These are phyloP conservation scores for Ichneumon xanthorius DNA, from an alignment of 2,888 invertebrate species.

Conservation along the genomic window DNA sequence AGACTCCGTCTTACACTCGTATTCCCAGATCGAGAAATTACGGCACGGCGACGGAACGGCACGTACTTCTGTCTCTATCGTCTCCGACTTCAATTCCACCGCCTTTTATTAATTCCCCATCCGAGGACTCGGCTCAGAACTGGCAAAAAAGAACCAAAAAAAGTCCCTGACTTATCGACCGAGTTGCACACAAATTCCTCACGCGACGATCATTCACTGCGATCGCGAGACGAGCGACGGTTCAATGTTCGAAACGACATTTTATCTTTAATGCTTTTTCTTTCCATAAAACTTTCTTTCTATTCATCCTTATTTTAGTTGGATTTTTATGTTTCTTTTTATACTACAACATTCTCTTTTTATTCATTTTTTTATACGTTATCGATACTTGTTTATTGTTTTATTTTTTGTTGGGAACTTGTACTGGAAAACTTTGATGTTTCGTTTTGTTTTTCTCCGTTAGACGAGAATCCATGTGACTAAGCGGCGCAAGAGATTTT, in stretches of 20 bases:
- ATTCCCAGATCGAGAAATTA: too few species aligned
- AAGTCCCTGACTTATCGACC: neutral
- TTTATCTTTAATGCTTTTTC: neutral
- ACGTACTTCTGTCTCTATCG: too few species aligned
- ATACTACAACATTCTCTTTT: too few species aligned
- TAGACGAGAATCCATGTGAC: too few species aligned
- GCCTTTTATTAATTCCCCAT: neutral
- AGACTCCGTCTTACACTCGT: slow-evolving; percentile 47
- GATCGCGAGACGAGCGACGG: neutral
- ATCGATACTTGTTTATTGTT: too few species aligned
- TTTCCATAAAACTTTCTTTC: neutral
- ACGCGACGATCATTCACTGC: neutral
- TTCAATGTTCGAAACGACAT: neutral
- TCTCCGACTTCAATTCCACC: neutral
- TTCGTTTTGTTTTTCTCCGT: too few species aligned
- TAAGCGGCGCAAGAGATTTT: too few species aligned
- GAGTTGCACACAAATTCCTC: neutral
- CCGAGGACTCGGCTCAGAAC: neutral
- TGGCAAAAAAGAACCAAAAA: neutral
- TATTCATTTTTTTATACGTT: neutral
- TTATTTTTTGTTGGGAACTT: too few species aligned
- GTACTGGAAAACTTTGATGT: too few species aligned
- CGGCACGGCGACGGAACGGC: too few species aligned
- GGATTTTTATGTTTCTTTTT: neutral
- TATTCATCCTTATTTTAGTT: neutral